These are phyloP conservation scores for Tursiops truncatus DNA, from an alignment of 2,113 vertebrate species.

Conservation along the genomic window DNA sequence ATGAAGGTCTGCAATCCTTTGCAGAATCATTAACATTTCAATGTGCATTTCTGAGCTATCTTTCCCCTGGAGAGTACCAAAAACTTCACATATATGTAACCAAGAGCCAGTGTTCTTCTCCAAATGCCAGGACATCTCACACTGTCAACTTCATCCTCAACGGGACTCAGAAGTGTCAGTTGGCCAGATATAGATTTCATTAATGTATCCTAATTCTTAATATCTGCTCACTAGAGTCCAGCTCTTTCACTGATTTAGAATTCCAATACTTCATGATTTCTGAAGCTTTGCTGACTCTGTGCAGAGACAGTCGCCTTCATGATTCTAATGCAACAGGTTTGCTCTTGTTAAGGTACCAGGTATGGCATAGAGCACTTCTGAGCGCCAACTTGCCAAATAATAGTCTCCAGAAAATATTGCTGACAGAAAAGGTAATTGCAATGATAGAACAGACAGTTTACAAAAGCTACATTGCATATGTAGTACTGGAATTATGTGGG, in stretches of 20 bases:
- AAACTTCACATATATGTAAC: neutral
- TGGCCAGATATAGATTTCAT: neutral
- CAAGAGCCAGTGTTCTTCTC: neutral
- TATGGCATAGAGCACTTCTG: neutral
- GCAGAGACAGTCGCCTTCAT: neutral
- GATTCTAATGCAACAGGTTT: neutral
- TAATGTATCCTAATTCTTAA: neutral
- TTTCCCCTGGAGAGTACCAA: neutral
- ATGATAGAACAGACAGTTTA: neutral
- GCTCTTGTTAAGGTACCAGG: too few species aligned
- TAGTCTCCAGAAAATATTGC: neutral
- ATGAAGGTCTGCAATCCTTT: neutral
- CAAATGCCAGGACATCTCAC: neutral
- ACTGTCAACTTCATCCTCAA: neutral
- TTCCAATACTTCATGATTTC: neutral
- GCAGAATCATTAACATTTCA: neutral
- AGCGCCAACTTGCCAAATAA: neutral
- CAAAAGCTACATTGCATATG: neutral
- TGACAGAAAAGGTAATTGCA: neutral
- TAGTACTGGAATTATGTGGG: neutral
- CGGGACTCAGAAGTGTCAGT: neutral
- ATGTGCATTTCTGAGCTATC: neutral
- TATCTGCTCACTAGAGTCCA: neutral
- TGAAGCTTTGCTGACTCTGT: neutral
- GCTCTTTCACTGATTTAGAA: neutral